phyloP scores from a whole-genome alignment of 2,797 vertebrate species.

The Halcyon smyrnensis region DNA sequence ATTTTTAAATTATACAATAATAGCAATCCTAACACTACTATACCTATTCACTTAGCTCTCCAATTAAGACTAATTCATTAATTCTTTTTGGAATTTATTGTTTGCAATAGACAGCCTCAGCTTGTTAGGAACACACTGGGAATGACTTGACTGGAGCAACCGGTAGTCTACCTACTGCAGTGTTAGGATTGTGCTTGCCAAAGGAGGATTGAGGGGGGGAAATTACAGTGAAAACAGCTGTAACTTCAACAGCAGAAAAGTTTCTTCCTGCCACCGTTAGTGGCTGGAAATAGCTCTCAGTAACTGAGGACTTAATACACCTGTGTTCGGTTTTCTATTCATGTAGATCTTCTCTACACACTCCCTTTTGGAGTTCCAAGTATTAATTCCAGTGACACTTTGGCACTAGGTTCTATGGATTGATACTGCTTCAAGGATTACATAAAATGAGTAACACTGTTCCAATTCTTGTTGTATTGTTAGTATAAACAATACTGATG shows the following conservation, averaged over 20 bases:
- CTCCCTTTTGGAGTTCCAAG: not conserved
- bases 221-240: not conserved
- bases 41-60: conserved; percentile 40
- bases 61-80: conserved; percentile 37
- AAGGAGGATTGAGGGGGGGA: not conserved
- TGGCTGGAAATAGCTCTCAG: not conserved
- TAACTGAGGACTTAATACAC: not conserved
- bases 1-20: conserved; percentile 47
- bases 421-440: not conserved
- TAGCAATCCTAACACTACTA: not conserved
- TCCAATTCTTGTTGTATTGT: not conserved
- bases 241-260: not conserved
- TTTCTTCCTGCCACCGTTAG: not conserved
- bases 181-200: not conserved
- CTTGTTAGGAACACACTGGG: not conserved
- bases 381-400: not conserved
- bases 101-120: not conserved
- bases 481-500: not conserved
- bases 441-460: not conserved
- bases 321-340: not conserved
- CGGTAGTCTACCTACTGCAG: not conserved
- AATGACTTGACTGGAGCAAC: not conserved
- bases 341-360: not conserved
- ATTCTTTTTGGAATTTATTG: conserved; percentile 39
- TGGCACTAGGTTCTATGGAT: not conserved